These are phyloP conservation scores for Malthinus flaveolus DNA, from an alignment of 2,888 invertebrate genomes.

Conservation along the genomic window DNA sequence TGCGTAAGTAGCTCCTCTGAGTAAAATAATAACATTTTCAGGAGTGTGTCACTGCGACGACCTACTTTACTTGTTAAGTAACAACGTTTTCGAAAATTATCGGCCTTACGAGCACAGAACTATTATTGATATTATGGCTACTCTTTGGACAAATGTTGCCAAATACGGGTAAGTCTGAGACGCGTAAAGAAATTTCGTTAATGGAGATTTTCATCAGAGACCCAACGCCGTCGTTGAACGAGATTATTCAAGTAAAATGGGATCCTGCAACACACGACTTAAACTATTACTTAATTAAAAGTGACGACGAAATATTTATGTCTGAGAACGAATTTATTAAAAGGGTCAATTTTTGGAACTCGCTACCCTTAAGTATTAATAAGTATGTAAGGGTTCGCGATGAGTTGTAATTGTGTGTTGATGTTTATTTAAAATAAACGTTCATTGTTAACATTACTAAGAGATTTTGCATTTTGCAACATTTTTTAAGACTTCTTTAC, in stretches of 20 bases:
- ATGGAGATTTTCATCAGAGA: constrained; percentile 61
- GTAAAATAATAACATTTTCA: constrained; percentile 38
- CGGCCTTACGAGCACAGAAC: constrained; percentile 59
- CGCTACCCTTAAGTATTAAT: too few relatives aligned
- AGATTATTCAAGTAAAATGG: constrained; percentile 60
- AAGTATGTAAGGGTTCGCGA: too few relatives aligned
- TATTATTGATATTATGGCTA: constrained; percentile 65
- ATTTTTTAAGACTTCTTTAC: too few relatives aligned
- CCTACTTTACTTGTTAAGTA: constrained; percentile 74
- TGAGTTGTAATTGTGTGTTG: too few relatives aligned
- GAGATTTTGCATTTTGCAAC: too few relatives aligned
- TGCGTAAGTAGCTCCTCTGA: too few relatives aligned
- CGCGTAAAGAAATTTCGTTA: too few relatives aligned
- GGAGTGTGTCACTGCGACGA: constrained; percentile 85
- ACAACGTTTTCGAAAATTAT: constrained; percentile 61
- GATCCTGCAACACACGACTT: constrained; percentile 56
- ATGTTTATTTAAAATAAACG: too few relatives aligned
- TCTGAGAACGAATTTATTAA: neutral
- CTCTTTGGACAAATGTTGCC: constrained; percentile 78
- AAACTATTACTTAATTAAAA: constrained; percentile 61
- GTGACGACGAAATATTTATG: constrained; percentile 45
- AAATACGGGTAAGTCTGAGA: constrained; percentile 61
- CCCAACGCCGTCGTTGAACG: constrained; percentile 63
- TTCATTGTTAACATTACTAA: too few relatives aligned
- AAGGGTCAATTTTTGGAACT: too few relatives aligned